Base-by-base conservation (phyloP, 2,888 invertebrate genomes). In the Calameuta pallipes region DNA sequence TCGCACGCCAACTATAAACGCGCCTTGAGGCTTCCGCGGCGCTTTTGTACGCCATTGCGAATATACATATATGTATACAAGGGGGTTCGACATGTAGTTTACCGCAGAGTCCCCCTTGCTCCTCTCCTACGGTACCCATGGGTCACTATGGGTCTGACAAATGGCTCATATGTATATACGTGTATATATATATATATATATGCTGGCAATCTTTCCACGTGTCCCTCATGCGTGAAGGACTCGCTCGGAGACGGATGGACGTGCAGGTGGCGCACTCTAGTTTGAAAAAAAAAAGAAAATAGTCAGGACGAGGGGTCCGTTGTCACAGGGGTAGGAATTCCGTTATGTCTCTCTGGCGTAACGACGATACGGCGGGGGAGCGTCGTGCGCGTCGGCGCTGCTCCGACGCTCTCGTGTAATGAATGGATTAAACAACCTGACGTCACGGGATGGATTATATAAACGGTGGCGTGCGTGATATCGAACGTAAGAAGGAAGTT, bases 391-490 rank as follows among this genome's bases (percentile, higher is more conserved):
- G 74, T 30, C 74, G 74, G 73, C 36, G 74, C 78, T 69, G 74
- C 77, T 78, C 75, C 79, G 78, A 76, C 80, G 77, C 73, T 79
- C 76, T 77, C 76, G 82, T 78, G 85, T 88, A 88, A 90, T 89
- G 89, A 90, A 90, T 90, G 90, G 89, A 91, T 89, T 90, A 89
- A 90, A 89, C 86, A 86, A 87, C 84, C 81, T 88, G 90, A 90
- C 91, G 90, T 90, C 90, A 91, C 89, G 90, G 91, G 90, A 90
- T 89, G 90, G 90, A 89, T 91, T 91, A 91, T 90, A 89, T 90
- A 90, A 90, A 90, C 87, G 89, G 84, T 86, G 84, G 85, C 83
- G 86, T 87, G 86, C 88, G 88, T 89, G 90, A 89, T 89, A 88
- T 87, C 88, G 88, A 83, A 89, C 88, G 86, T 88, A 90, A 90